These are phyloP conservation scores for Eupithecia exiguata DNA, from an alignment of 2,888 invertebrate species.

Conservation along the genomic window DNA sequence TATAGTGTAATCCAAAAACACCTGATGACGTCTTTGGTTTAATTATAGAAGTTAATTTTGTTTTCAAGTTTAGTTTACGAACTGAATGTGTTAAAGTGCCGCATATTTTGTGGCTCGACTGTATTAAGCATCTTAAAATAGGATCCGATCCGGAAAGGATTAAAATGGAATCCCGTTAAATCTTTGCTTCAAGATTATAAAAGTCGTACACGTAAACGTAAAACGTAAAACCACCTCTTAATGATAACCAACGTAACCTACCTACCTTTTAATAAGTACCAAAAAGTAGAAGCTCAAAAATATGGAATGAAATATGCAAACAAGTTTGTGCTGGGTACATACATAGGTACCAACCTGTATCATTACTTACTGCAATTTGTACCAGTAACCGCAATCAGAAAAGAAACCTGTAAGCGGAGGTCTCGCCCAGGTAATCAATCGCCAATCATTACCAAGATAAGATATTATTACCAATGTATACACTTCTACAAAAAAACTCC, in stretches of 20 bases:
- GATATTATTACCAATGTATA: no score
- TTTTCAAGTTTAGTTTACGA: background rate
- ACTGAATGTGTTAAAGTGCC: background rate
- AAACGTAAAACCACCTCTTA: background rate
- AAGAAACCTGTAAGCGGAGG: slow-evolving; percentile 25
- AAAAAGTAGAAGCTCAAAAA: background rate
- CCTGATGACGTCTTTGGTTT: background rate
- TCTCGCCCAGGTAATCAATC: background rate
- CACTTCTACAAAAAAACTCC: no score
- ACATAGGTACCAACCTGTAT: background rate
- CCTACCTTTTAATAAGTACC: background rate
- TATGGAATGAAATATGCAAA: background rate
- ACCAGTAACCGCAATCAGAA: slow-evolving; percentile 28
- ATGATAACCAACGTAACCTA: no score
- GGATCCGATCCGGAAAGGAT: no score
- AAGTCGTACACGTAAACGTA: no score
- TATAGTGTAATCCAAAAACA: background rate
- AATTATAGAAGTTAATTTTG: background rate
- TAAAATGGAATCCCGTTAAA: background rate
- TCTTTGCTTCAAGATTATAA: background rate
- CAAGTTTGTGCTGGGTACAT: background rate
- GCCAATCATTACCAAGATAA: background rate
- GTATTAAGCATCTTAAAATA: background rate
- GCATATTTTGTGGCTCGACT: background rate
- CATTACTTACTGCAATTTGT: slow-evolving; percentile 14